Base-by-base conservation (phyloP, 2,888 invertebrate genomes). In the Tetragnatha montana region DNA sequence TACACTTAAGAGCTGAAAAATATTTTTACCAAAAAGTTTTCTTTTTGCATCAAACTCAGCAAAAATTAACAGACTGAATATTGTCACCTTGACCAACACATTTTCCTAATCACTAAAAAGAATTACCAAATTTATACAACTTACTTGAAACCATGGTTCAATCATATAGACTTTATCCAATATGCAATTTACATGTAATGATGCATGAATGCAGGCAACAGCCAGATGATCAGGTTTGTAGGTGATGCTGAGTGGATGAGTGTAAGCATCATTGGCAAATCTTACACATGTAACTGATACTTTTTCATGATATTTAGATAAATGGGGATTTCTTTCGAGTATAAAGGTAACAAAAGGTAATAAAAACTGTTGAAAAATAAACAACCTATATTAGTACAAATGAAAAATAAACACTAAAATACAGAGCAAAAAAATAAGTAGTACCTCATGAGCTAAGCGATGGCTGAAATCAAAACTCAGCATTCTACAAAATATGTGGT, bases 371-470 rank as follows among this genome's bases (percentile, higher is more conserved):
- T 35, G 35, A 35, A 35, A n/a, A 2, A 35, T 35, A 35, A 35
- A 35, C 35, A 35, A 35, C 35, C 35, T 1, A 35, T 35, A 35
- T 35, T 35, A 35, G 1, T 35, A 35, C 35, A 35, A 35, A 35
- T 35, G 35, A 4, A 1, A 35, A 35, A 35, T 35, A 35, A 35
- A 35, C 35, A 35, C 35, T 35, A 35, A 35, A 35, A 4, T 35
- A 35, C 35, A 35, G 35, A 35, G 35, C 1, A 21, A 79, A 22
- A 19, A 79, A 51, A 60, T 60, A 19, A 21, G 12, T 10, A 21
- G 1, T 81, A 89, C 88, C 81, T 89, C 70, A 49, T 89, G 85
- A n/a, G 89, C 89, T 71, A 85, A 47, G 21, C 73, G 74, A 71
- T 76, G 80, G 50, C 71, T 81, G 4, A 85, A 22, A 17, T 70